Percentiles rank a stretch among this genome's conserved stretches.
These are phyloP conservation scores for Cygnus atratus DNA, from an alignment of 2,113 vertebrate species.

Conservation along the genomic window DNA sequence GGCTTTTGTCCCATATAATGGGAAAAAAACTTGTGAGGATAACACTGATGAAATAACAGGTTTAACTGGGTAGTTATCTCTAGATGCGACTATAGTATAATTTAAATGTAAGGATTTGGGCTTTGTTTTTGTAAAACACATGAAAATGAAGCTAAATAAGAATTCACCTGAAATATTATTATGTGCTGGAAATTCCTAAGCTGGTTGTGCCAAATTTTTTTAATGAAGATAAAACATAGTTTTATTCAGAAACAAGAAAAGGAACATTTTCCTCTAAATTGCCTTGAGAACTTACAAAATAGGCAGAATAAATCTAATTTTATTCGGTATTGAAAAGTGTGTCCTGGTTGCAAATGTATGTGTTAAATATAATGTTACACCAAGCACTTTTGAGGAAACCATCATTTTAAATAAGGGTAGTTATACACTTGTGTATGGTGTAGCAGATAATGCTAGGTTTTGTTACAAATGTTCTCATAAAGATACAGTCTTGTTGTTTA, in stretches of 20 bases:
- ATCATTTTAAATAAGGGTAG: neutral
- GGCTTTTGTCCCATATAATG: neutral
- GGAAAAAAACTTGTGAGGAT: neutral
- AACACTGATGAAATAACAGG: neutral
- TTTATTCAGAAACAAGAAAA: neutral
- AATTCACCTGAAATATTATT: neutral
- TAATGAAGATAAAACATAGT: neutral
- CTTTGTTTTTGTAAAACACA: neutral
- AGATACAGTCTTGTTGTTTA: neutral
- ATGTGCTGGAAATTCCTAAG: neutral
- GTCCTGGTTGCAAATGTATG: neutral
- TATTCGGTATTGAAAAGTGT: neutral
- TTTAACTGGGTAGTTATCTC: neutral
- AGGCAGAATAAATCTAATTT: neutral
- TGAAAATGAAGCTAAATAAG: neutral
- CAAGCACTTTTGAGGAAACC: neutral
- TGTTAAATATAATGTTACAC: neutral
- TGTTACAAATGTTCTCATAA: neutral
- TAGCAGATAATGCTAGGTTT: neutral
- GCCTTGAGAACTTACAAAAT: neutral
- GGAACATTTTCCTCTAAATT: neutral
- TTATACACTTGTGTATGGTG: neutral
- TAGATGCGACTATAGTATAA: neutral
- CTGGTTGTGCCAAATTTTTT: neutral
- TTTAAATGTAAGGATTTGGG: neutral